These are phyloP conservation scores for Zhuqinia jingwanae DNA, from an alignment of 2,888 invertebrate genomes.

Conservation along the genomic window DNA sequence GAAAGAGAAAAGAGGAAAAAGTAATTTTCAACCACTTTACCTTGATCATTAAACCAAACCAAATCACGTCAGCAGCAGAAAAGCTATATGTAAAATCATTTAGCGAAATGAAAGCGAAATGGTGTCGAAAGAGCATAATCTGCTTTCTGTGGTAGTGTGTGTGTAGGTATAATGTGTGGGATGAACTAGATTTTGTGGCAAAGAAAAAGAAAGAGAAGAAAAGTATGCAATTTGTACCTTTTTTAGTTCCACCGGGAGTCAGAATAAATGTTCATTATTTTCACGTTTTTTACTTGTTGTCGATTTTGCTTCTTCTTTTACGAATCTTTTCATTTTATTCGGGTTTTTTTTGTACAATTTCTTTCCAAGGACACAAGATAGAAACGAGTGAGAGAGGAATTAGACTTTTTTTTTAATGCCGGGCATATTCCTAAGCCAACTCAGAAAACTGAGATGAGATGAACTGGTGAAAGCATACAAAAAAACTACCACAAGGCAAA, in stretches of 20 bases:
- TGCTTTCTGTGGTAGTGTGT: neutral
- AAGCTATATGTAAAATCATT: neutral
- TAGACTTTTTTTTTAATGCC: neutral
- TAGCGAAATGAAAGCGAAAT: neutral
- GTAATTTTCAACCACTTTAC: constrained; percentile 39
- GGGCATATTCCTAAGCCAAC: neutral
- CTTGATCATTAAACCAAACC: constrained; percentile 19
- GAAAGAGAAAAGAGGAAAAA: neutral
- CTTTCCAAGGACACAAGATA: too few relatives aligned
- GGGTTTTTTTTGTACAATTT: neutral
- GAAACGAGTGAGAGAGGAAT: neutral
- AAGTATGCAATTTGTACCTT: constrained; percentile 35
- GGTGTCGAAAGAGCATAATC: neutral
- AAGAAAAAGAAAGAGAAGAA: too few relatives aligned
- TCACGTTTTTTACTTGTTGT: neutral
- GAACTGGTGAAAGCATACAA: too few relatives aligned
- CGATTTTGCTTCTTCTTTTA: neutral
- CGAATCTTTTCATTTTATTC: neutral
- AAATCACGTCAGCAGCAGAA: neutral
- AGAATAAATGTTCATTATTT: constrained; percentile 28
- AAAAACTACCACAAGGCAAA: too few relatives aligned
- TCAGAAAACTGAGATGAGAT: too few relatives aligned
- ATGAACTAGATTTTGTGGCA: neutral
- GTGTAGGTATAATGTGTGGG: neutral
- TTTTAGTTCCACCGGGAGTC: neutral